Base-by-base conservation (phyloP, 2,113 vertebrate genomes). In the Vulpes vulpes region DNA sequence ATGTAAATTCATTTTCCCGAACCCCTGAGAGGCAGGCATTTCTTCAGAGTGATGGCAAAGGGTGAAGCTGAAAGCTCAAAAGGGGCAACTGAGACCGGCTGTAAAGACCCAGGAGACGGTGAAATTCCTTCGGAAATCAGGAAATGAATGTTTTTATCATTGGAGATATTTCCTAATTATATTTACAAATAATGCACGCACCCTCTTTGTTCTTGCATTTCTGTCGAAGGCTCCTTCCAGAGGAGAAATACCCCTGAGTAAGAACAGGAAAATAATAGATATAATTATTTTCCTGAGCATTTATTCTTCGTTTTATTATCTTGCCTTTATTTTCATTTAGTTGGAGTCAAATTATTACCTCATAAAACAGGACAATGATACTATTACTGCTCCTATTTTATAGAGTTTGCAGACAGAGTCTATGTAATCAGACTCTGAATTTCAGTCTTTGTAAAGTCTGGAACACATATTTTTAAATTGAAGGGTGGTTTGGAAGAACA, bases 241-340 rank as follows among this genome's bases (percentile, higher is more conserved):
- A 94, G 90, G 30, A 89, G 15, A 96, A 96, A 96, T 94, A n/a
- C 90, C 30, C 2, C 84, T 53, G 14, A 95, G 55, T 55, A 67
- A 97, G 9, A 57, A 86, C 64, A 96, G 79, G 67, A 4, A 97
- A 97, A 96, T 97, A 98, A 97, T 91, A 35, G 16, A 78, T 49
- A 35, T 23, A 74, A 97, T 98, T 95, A 93, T 84, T 91, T 95
- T 96, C 60, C 53, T 96, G 80, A 73, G 65, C 14, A 91, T 97
- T 97, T 93, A 95, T 96, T 60, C 71, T 98, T 96, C 81, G 35
- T 88, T 98, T 98, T 97, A 97, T 96, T 97, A 65, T 35, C 43
- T 89, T 93, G 17, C 25, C 71, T 96, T 97, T 86, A 64, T 96
- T 97, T 98, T 97, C 90, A 95, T 94, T 97, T 91, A 85, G n/a